Percentiles rank a stretch among this genome's conserved stretches.
Conservation (phyloP, 30 jellyfish, hydroid and myxozoan species). For the Nemopilema nomurai region DNA sequence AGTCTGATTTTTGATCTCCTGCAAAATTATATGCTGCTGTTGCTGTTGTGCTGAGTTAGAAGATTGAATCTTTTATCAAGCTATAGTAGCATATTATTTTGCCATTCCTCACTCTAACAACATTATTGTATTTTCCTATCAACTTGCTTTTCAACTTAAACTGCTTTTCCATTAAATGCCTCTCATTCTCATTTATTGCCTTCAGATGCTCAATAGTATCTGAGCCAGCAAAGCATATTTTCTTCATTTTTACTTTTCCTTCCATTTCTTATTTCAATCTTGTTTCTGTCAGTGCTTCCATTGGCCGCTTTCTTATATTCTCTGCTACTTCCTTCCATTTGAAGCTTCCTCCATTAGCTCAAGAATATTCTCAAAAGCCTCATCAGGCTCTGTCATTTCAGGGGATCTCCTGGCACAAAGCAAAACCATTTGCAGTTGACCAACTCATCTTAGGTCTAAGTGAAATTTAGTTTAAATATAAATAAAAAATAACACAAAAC, state of each 20-base stretch:
- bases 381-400: constrained; percentile 3
- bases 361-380: constrained; percentile 2
- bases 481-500: neutral
- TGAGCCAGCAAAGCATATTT: neutral
- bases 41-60: neutral
- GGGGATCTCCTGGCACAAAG: constrained; percentile 6
- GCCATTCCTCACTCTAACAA: neutral
- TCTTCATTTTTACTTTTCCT: neutral
- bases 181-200: neutral
- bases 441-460: constrained; percentile 5
- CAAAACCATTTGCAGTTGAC: constrained; percentile 2
- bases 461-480: neutral
- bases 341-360: neutral
- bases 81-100: neutral
- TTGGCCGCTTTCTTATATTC: neutral
- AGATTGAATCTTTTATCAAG: neutral
- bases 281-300: neutral
- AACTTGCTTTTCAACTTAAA: neutral
- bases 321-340: neutral
- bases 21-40: neutral
- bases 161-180: neutral
- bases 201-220: neutral
- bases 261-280: neutral
- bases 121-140: too few species aligned
- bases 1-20: neutral